These are phyloP conservation scores for Scaptomyza polygonia DNA, from an alignment of 2,888 invertebrate genomes.

Conservation along the genomic window DNA sequence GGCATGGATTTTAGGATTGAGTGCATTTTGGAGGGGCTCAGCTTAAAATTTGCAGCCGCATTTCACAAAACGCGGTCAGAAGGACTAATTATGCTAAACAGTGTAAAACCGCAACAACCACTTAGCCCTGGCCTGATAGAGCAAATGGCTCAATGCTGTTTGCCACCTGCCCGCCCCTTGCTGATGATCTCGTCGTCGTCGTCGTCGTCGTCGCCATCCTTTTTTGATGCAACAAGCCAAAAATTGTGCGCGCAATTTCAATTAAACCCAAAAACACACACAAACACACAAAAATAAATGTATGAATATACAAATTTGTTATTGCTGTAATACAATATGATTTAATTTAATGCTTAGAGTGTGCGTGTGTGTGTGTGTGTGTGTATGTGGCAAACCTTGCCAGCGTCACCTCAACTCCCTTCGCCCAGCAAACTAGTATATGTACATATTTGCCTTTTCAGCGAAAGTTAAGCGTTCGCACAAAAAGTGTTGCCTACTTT, in stretches of 20 bases:
- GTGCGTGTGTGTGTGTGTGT: slow-evolving; percentile 20
- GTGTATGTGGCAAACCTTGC: slow-evolving; percentile 23
- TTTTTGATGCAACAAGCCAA: slow-evolving; percentile 63
- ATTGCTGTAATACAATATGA: slow-evolving; percentile 62
- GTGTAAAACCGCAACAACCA: slow-evolving; percentile 73
- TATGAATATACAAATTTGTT: neutral
- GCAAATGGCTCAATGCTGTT: slow-evolving; percentile 3
- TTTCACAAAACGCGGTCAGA: slow-evolving; percentile 75
- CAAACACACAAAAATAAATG: slow-evolving; percentile 11
- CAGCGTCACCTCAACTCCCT: neutral
- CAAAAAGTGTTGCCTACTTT: slow-evolving; percentile 57
- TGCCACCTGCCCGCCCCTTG: slow-evolving; percentile 5
- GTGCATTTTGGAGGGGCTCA: slow-evolving; percentile 35
- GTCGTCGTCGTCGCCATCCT: neutral
- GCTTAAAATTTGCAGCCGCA: slow-evolving; percentile 54
- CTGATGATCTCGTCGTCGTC: neutral
- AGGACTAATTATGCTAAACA: slow-evolving; percentile 81
- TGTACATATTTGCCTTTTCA: neutral
- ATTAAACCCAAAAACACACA: slow-evolving; percentile 56
- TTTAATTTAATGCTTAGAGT: slow-evolving; percentile 60
- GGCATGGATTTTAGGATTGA: slow-evolving; percentile 5
- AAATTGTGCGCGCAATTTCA: slow-evolving; percentile 69
- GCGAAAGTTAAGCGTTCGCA: slow-evolving; percentile 43
- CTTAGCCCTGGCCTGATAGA: slow-evolving; percentile 59
- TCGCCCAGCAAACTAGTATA: neutral